Conservation (phyloP, 2,113 vertebrate genomes). For the Eulacestoma nigropectus region DNA sequence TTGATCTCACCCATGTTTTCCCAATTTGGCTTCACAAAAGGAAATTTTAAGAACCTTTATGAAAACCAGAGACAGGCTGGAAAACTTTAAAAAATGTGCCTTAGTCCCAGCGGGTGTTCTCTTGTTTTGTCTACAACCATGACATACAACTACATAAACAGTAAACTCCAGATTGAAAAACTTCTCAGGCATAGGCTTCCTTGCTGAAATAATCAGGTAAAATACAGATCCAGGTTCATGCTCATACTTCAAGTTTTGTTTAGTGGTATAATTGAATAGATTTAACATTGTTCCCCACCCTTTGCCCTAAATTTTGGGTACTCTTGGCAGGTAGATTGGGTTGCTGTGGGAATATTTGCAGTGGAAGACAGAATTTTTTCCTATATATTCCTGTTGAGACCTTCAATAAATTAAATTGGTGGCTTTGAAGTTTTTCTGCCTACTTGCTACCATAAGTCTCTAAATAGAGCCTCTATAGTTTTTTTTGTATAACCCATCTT, state of each 20-base stretch:
- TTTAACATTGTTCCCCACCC: neutral
- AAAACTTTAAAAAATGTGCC: neutral
- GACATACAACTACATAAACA: neutral
- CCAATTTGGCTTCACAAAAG: neutral
- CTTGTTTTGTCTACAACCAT: neutral
- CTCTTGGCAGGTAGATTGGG: neutral
- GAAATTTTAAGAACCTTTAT: neutral
- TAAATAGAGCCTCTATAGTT: constrained; percentile 74
- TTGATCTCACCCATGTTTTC: neutral
- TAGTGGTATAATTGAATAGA: neutral
- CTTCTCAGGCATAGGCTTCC: neutral
- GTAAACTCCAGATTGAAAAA: neutral
- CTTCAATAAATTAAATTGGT: constrained; percentile 78
- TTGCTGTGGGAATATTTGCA: constrained; percentile 56
- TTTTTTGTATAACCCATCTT: constrained; percentile 76
- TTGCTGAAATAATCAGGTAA: neutral
- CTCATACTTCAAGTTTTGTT: neutral
- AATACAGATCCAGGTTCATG: neutral
- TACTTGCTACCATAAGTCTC: constrained; percentile 74
- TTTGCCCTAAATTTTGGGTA: constrained; percentile 17
- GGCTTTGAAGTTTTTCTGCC: constrained; percentile 78
- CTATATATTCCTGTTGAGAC: constrained; percentile 67
- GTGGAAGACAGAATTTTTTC: constrained; percentile 65
- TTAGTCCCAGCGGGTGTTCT: neutral
- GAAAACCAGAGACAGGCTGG: neutral